Evolutionary conservation across 30 jellyfish, hydroid and myxozoan genomes (phyloP).

Genomic region (Pelagia noctiluca): DNA sequence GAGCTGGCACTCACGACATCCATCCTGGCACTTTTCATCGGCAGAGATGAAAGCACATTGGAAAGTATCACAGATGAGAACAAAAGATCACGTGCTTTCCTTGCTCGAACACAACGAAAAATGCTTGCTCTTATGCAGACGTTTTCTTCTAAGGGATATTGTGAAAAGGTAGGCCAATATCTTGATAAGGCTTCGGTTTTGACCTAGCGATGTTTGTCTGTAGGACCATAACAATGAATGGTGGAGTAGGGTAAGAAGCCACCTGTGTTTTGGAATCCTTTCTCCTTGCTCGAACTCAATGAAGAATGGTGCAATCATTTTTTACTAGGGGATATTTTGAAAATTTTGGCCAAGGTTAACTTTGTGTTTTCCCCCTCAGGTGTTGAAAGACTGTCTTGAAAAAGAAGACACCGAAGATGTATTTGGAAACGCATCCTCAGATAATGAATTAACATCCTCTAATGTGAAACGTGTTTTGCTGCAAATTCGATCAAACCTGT

Average conservation of each 20-base stretch:
- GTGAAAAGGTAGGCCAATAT: constrained; percentile 41
- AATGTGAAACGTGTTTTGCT: constrained; percentile 58
- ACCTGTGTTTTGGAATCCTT: too few species aligned
- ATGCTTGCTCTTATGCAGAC: constrained; percentile 63
- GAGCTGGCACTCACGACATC: constrained; percentile 79
- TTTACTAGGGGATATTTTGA: not conserved
- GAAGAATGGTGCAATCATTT: too few species aligned
- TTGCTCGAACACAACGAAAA: constrained; percentile 63
- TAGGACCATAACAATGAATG: too few species aligned
- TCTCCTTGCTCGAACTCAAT: too few species aligned
- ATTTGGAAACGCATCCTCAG: constrained; percentile 24
- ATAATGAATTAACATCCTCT: constrained; percentile 47
- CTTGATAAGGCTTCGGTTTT: not conserved
- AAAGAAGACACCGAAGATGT: constrained; percentile 39
- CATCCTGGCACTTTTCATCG: constrained; percentile 61
- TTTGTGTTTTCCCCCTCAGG: constrained; percentile 8
- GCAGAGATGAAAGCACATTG: constrained; percentile 34
- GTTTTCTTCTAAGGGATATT: constrained; percentile 52
- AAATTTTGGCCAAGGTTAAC: not conserved
- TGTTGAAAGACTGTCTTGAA: constrained; percentile 49
- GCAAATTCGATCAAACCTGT: constrained; percentile 79
- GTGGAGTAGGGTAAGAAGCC: too few species aligned
- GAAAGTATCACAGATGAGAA: constrained; percentile 72
- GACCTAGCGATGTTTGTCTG: not conserved
- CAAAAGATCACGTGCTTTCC: constrained; percentile 55